Base-by-base conservation (phyloP, 2,113 vertebrate genomes). In the Prunella himalayana region DNA sequence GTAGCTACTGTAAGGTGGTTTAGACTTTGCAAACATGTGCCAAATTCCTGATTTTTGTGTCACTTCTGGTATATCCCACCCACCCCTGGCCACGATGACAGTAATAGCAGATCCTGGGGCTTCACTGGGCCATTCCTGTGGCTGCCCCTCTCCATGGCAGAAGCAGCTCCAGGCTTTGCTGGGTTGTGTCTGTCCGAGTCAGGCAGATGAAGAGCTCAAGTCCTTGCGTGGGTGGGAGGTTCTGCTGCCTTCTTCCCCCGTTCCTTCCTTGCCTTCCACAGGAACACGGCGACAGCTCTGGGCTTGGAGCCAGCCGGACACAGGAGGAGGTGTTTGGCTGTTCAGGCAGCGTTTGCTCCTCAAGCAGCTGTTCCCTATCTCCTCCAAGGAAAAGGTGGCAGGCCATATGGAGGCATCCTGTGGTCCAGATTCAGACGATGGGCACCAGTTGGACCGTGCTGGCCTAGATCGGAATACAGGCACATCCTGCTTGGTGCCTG, bases 341-440 rank as follows among this genome's bases (percentile, higher is more conserved):
- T 83, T 92, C 24, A 51, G 96, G 95, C 96, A 97, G 88, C 51
- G 1, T 92, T 95, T 92, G 92, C 95, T 95, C 94, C 83, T 94
- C 91, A 92, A 93, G 44, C 96, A 97, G 92, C 96, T 96, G 96
- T 94, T 97, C 92, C 88, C 94, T 88, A 93, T 95, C 95, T 94
- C 72, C 95, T 96, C 96, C 94, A 88, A 95, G 86, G 80, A 93
- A 68, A 97, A 94, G 96, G 96, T 96, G 94, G 94, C 96, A 92
- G 91, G 95, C 94, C 96, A 97, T 95, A 97, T 96, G 96, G 96
- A 97, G 88, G 83, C 92, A 86, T 97, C 95, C 92, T 84, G 76
- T 83, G 88, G 95, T 93, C 92, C 90, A 94, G 92, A 95, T 96
- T 95, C 95, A 95, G 92, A 60, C 0, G 12, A 86, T 73, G 80